Evolutionary conservation across 2,797 vertebrate species (phyloP).

Genomic region (Jordanella pulchra): DNA sequence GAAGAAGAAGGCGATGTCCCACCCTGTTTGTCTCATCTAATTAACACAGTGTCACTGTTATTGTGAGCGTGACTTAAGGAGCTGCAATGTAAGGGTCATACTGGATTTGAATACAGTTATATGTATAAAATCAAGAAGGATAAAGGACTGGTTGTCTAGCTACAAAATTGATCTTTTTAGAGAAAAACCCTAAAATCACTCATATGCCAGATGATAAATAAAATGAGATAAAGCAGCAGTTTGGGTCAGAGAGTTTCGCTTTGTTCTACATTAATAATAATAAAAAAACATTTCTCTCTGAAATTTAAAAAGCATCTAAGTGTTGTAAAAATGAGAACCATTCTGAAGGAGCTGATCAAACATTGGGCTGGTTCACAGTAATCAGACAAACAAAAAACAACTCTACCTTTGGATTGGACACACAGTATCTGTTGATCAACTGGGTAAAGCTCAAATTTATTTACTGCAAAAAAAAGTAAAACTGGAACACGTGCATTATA

Average conservation of each 20-base stretch:
- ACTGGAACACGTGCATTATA: neutral
- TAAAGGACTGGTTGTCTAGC: neutral
- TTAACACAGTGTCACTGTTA: conserved; percentile 55
- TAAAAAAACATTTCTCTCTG: neutral
- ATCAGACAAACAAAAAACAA: neutral
- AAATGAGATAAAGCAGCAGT: neutral
- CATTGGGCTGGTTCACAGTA: neutral
- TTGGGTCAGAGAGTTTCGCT: neutral
- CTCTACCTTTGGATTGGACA: neutral
- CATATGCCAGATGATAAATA: neutral
- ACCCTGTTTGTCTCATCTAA: conserved; percentile 61
- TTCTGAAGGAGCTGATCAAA: neutral
- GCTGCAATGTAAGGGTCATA: conserved; percentile 35
- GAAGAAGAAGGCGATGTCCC: conserved; percentile 46
- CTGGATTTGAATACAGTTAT: conserved; percentile 6
- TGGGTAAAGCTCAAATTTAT: neutral
- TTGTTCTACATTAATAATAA: neutral
- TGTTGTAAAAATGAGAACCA: neutral
- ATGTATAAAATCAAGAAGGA: neutral
- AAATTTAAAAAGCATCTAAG: neutral
- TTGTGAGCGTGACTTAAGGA: conserved; percentile 35
- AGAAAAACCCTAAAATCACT: neutral
- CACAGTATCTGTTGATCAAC: neutral
- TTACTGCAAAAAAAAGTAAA: neutral
- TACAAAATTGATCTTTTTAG: neutral